phyloP scores from a whole-genome alignment of 2,888 invertebrate species.

The Brachypalpus laphriformis region DNA sequence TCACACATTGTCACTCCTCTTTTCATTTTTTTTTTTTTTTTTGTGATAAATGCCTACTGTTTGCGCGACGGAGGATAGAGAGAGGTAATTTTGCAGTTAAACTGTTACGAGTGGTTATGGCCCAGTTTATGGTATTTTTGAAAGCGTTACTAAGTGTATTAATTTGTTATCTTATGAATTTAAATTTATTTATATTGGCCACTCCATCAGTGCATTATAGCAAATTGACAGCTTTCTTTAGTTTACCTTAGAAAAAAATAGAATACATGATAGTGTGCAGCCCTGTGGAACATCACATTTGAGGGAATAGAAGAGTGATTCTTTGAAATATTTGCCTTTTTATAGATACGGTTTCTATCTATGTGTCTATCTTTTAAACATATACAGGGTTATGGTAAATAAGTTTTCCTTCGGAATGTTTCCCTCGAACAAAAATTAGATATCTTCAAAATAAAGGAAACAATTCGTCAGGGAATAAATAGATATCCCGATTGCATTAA shows the following conservation, averaged over 20 bases:
- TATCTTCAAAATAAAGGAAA: too few relatives aligned
- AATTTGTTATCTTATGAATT: constrained; percentile 3
- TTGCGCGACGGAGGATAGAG: constrained; percentile 10
- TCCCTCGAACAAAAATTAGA: too few relatives aligned
- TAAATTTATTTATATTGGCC: not conserved
- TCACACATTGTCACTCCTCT: constrained; percentile 40
- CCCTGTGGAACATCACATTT: not conserved
- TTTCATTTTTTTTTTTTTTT: constrained; percentile 14
- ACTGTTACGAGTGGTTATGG: constrained; percentile 10
- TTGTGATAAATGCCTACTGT: constrained; percentile 25
- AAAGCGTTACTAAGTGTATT: constrained; percentile 19
- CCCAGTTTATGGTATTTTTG: constrained; percentile 40
- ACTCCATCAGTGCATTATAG: not conserved
- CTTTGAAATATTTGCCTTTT: too few relatives aligned
- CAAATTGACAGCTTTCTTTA: not conserved
- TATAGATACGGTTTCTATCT: too few relatives aligned
- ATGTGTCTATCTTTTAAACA: too few relatives aligned
- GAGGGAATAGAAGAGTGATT: too few relatives aligned
- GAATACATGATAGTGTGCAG: not conserved
- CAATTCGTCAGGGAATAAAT: too few relatives aligned
- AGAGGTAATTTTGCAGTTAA: constrained; percentile 34
- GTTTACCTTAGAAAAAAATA: not conserved
- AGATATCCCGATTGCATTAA: too few relatives aligned
- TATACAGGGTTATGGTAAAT: too few relatives aligned
- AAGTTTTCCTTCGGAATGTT: too few relatives aligned